Base-by-base conservation (phyloP, 2,888 invertebrate genomes). In the Orthosia cruda region DNA sequence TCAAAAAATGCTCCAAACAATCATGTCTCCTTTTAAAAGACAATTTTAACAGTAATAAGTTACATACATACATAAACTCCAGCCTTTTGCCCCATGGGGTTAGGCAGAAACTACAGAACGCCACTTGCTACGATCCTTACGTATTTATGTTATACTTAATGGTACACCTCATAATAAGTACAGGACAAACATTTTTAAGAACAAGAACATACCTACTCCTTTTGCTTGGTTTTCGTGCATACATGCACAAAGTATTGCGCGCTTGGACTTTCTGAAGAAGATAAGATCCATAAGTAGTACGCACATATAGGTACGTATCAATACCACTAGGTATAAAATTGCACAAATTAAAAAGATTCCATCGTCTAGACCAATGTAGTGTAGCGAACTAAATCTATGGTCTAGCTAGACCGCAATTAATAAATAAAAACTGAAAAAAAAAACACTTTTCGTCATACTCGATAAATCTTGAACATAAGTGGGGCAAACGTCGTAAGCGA, bases 401-500 rank as follows among this genome's bases (percentile, higher is more conserved):
- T 83, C 85, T 85, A 85, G 85, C 85, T 85, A 85, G 85, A 85
- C 84, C 65, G 61, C 71, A 71, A 74, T 73, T 80, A 80, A 61
- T 52, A 67, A 62, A 32, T 26, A 80, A 73, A 80, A 45, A 71
- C 61, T 58, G 26, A 26, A 68, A 75, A 79, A 81, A 71, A 61
- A 75, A 86, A 71, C 79, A 80, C 75, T 83, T 83, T 54, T 74
- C 57, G 55, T 66, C 73, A 74, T 80, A 88, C 71, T 81, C 80
- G 59, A 85, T 88, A 89, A 90, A 90, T 89, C 82, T 85, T 47
- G 59, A n/a, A 63, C 66, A 70, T 76, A 87, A 87, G 81, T 87
- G 76, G 87, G 79, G 61, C 87, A 84, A 87, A 84, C 80, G 85
- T 92, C 91, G 91, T 92, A 91, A 81, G 84, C 89, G 88, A 87